A percentile compares a stretch with the other conserved stretches of the same genome.
phyloP scores from a whole-genome alignment of 2,888 invertebrate genomes.

The Cephalotes varians region DNA sequence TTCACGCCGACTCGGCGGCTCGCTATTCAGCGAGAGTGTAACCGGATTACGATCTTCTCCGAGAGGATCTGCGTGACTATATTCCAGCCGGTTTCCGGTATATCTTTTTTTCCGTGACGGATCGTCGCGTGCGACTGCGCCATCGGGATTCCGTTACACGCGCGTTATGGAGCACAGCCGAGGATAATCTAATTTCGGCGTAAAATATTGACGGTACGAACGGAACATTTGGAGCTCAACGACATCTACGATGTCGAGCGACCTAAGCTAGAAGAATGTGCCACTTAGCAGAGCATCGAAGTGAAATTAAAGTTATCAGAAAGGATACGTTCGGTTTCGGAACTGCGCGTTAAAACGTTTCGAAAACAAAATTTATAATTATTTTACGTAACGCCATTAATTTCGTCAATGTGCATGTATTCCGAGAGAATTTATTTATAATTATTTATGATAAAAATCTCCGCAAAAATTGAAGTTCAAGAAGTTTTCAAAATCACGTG shows the following conservation, averaged over 20 bases:
- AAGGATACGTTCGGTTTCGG: constrained; percentile 7
- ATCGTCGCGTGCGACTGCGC: constrained; percentile 11
- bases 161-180: constrained; percentile 35
- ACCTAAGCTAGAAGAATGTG: constrained; percentile 63
- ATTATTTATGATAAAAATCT: background rate
- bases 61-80: background rate
- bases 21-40: constrained; percentile 31
- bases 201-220: constrained; percentile 43
- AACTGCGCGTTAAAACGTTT: constrained; percentile 3
- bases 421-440: too few relatives aligned
- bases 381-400: background rate
- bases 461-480: background rate
- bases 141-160: constrained; percentile 17
- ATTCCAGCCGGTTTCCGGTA: background rate
- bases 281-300: constrained; percentile 43
- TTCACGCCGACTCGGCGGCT: constrained; percentile 6
- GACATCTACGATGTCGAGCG: constrained; percentile 47
- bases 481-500: background rate
- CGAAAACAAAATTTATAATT: background rate
- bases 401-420: background rate
- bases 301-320: constrained; percentile 3
- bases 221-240: constrained; percentile 39
- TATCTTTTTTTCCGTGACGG: background rate
- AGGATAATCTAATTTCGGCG: constrained; percentile 45
- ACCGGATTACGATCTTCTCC: constrained; percentile 55